phyloP scores from a whole-genome alignment of 2,113 vertebrate genomes.

The Etheostoma spectabile region DNA sequence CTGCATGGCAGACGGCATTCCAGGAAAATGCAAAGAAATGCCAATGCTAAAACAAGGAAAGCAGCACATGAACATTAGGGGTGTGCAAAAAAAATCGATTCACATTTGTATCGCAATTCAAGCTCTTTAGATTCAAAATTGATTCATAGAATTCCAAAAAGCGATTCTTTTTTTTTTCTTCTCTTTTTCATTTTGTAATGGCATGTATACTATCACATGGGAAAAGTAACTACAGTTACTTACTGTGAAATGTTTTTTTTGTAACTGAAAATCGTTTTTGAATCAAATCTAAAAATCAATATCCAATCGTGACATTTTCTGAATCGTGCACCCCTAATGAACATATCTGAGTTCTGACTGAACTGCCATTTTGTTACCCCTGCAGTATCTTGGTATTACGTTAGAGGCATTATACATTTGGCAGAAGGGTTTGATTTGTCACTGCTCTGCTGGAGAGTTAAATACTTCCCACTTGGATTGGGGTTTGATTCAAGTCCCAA shows the following conservation, averaged over 20 bases:
- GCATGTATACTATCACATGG: no score
- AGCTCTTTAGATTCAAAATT: no score
- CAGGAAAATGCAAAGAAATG: neutral
- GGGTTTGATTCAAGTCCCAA: neutral
- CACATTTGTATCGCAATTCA: no score
- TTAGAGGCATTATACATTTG: neutral
- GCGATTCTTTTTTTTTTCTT: no score
- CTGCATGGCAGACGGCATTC: neutral
- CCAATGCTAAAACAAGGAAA: neutral
- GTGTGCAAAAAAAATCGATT: no score
- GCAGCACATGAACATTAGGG: neutral
- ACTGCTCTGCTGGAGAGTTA: neutral
- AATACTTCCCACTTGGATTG: neutral
- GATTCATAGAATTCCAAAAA: no score
- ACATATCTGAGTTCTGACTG: neutral
- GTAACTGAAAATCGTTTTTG: no score
- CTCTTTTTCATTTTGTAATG: no score
- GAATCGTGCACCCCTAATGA: neutral
- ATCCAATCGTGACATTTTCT: no score
- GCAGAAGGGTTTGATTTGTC: neutral
- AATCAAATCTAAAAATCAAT: no score
- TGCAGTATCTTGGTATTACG: neutral
- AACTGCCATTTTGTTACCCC: neutral
- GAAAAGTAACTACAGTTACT: no score
- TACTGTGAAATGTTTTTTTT: no score